These are phyloP conservation scores for Anguilla rostrata DNA, from an alignment of 2,113 vertebrate species.

Conservation along the genomic window DNA sequence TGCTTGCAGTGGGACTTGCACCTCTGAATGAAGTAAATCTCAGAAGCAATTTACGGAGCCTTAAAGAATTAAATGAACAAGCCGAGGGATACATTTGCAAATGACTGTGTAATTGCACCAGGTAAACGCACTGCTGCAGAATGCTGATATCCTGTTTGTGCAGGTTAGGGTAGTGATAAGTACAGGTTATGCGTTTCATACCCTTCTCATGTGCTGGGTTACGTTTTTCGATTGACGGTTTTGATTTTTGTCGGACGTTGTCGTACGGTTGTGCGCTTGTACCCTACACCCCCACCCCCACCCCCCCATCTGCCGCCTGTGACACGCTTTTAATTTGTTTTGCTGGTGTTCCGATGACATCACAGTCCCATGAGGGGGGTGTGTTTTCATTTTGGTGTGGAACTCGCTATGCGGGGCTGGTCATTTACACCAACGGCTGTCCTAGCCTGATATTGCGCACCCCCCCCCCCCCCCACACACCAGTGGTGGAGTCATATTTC, in stretches of 20 bases:
- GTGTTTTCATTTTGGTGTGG: not conserved
- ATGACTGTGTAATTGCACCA: slow-evolving; percentile 61
- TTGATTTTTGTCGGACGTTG: slow-evolving; percentile 34
- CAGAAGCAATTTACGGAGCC: slow-evolving; percentile 64
- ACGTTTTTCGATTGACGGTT: slow-evolving; percentile 47
- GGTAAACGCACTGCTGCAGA: slow-evolving; percentile 56
- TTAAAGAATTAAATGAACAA: slow-evolving; percentile 63
- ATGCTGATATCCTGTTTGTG: slow-evolving; percentile 57
- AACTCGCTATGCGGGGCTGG: not conserved
- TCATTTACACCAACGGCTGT: not conserved
- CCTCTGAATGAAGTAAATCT: slow-evolving; percentile 39
- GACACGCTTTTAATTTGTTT: not conserved
- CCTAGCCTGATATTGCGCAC: not conserved
- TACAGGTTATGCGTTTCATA: slow-evolving; percentile 47
- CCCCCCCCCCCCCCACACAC: not conserved
- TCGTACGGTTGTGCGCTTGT: not conserved
- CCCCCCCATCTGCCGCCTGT: not conserved
- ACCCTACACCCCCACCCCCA: no score
- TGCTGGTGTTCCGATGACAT: not conserved
- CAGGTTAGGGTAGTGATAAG: slow-evolving; percentile 58
- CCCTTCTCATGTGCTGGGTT: slow-evolving; percentile 44
- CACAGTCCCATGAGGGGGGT: not conserved
- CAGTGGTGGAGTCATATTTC: not conserved
- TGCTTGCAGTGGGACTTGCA: slow-evolving; percentile 21
- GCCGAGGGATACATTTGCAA: slow-evolving; percentile 62